phyloP scores from a whole-genome alignment of 2,113 vertebrate species.

The Trogon melanurus region DNA sequence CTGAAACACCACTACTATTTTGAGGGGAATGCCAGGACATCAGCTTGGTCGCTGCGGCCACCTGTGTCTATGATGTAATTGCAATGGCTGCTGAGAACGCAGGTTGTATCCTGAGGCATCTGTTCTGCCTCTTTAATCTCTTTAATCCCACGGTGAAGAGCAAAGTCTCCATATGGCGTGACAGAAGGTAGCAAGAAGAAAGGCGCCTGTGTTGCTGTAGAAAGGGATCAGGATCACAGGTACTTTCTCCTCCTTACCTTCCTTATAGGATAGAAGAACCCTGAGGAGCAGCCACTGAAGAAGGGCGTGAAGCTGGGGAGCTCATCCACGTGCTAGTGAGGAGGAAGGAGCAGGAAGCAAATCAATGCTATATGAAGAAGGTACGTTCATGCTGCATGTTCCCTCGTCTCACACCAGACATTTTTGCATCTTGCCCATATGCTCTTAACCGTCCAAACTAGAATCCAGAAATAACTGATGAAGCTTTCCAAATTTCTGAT shows the following conservation, averaged over 20 bases:
- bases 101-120: not conserved
- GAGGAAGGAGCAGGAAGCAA: not conserved
- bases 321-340: not conserved
- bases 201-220: not conserved
- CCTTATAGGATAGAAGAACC: not conserved
- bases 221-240: not conserved
- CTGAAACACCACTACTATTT: not conserved
- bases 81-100: not conserved
- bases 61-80: accelerated
- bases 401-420: not conserved
- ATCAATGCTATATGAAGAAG: not conserved
- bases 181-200: not conserved
- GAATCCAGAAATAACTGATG: not conserved
- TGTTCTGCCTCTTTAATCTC: not conserved
- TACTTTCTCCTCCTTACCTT: not conserved
- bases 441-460: not conserved
- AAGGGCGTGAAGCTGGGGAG: not conserved
- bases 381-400: not conserved
- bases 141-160: not conserved
- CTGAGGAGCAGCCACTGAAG: not conserved
- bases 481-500: not conserved
- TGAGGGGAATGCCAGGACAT: not conserved
- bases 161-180: not conserved
- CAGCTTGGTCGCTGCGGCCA: not conserved
- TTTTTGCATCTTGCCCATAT: not conserved